Evolutionary conservation across 2,888 invertebrate genomes (phyloP), one percentile per base, ranked within the genome.

Genomic region (Drosophila setosimentum): DNA sequence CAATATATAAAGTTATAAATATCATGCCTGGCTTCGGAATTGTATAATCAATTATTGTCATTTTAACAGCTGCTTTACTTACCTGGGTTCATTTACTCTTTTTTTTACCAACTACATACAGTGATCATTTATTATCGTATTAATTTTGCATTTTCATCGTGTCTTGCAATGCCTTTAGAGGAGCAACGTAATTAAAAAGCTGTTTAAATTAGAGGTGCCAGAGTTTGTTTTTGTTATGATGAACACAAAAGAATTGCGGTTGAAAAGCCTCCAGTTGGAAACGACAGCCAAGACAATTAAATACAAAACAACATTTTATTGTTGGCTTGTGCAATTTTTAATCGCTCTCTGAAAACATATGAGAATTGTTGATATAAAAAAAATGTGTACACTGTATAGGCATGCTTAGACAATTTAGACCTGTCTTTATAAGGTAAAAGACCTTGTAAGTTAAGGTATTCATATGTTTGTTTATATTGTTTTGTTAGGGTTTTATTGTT

Each of bases 181-280:
- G 57, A 55, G 63, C 51, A 69, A 65, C 68, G 61, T 78, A 80
- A 85, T 85, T 85, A 87, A 84, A 87, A 85, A 81, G 74, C 73
- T 79, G 74, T 77, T 83, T 45, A 78, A 73, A 72, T 72, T 79
- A 57, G 45, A 60, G 64, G 55, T 53, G 50, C 65, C 69, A 30
- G 13, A 53, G 58, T 68, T 53, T 49, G 42, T 68, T 55, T 32
- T 57, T 68, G 45, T 32, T 72, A 53, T 4, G 68, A 57, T 42
- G 42, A 70, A 70, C 48, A 85, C 83, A 87, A 84, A 85, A 84
- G 87, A 87, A 84, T 85, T 87, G 78, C 69, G 60, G 21, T 59
- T 51, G 51, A 81, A 64, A 72, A 67, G 73, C 60, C 53, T 58
- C 55, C 61, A 64, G 35, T 57, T 58, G 37, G 37, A 37, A 68